phyloP scores from a whole-genome alignment of 2,888 invertebrate species.

The Campaea margaritaria region DNA sequence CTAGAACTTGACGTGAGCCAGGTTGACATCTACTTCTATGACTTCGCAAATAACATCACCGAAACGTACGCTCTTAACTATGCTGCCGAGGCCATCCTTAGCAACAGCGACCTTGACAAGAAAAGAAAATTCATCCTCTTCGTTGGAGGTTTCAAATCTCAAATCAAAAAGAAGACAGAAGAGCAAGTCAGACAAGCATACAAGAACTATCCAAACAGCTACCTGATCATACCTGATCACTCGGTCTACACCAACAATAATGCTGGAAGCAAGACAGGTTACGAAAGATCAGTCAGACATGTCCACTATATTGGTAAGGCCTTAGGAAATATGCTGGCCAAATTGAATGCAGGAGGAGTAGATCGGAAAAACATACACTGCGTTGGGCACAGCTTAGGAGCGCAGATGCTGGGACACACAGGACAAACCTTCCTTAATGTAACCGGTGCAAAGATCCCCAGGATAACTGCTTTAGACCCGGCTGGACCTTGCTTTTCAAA shows the following conservation, averaged over 20 bases:
- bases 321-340: constrained; percentile 39
- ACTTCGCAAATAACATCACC: constrained; percentile 59
- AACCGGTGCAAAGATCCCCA: constrained; percentile 37
- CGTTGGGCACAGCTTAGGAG: constrained; percentile 48
- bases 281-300: constrained; percentile 46
- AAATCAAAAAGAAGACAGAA: constrained; percentile 62
- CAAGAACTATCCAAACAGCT: constrained; percentile 42
- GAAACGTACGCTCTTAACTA: constrained; percentile 59
- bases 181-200: constrained; percentile 44
- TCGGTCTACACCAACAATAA: constrained; percentile 44
- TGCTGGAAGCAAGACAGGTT: constrained; percentile 40
- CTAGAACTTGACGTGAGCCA: constrained; percentile 67
- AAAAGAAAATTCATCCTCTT: constrained; percentile 67
- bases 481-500: constrained; percentile 43
- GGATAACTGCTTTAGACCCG: constrained; percentile 45
- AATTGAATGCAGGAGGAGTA: constrained; percentile 40
- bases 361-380: constrained; percentile 39
- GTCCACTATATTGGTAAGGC: constrained; percentile 47
- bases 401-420: constrained; percentile 42
- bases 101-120: constrained; percentile 61
- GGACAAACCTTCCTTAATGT: constrained; percentile 32
- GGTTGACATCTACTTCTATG: constrained; percentile 69
- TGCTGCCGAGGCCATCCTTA: constrained; percentile 65
- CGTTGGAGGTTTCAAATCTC: constrained; percentile 72
- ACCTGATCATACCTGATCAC: constrained; percentile 48